Percentiles rank a stretch among this genome's conserved stretches.
Evolutionary conservation across 2,888 invertebrate species (phyloP).

Genomic region (Dugesia japonica): DNA sequence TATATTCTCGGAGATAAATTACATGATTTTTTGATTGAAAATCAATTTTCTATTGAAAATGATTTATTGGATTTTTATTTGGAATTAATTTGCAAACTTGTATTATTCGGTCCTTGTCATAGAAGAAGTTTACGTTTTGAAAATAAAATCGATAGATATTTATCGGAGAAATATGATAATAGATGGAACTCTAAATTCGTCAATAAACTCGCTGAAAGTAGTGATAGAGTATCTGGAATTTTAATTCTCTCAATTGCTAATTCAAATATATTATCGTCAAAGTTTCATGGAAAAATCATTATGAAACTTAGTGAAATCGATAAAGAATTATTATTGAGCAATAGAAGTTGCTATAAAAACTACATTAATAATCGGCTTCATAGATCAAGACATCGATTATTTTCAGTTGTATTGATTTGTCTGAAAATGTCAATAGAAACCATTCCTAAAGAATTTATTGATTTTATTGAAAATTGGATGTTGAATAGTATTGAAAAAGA

Average conservation of each 20-base stretch:
- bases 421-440: background rate
- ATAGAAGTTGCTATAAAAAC: background rate
- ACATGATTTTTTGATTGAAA: background rate
- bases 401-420: background rate
- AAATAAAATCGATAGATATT: background rate
- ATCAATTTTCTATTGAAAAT: background rate
- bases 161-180: background rate
- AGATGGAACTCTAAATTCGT: background rate
- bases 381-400: background rate
- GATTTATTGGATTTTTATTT: background rate
- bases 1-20: background rate
- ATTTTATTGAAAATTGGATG: conserved; percentile 5
- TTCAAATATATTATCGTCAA: background rate
- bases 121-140: background rate
- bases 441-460: background rate
- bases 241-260: background rate
- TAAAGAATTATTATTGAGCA: background rate
- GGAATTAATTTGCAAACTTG: background rate
- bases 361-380: background rate
- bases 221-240: background rate
- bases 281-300: background rate
- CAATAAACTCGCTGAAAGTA: background rate
- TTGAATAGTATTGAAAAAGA: background rate
- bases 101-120: background rate
- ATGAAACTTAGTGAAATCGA: background rate